phyloP scores from a whole-genome alignment of 2,113 vertebrate genomes.

The Cercopithecus mona region DNA sequence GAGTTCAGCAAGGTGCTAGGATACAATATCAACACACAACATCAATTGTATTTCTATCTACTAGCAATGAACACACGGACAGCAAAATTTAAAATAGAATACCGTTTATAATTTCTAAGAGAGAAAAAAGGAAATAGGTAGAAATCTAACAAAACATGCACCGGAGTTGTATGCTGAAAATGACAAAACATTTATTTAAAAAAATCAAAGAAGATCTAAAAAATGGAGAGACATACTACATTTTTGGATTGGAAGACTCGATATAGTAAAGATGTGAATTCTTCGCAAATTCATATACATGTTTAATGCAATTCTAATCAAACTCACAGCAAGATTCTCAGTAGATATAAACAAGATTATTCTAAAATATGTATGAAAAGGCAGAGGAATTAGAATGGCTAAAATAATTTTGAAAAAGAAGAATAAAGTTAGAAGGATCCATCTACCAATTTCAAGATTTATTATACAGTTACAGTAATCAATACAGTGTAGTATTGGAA shows the following conservation, averaged over 20 bases:
- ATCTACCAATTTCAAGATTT: not conserved
- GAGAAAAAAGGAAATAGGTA: not conserved
- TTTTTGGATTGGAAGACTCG: not conserved
- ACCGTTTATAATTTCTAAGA: not conserved
- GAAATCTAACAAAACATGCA: not conserved
- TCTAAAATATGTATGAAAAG: slow-evolving; percentile 9
- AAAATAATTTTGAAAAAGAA: slow-evolving; percentile 39
- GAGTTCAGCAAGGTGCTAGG: not conserved
- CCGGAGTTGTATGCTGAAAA: not conserved
- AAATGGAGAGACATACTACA: not conserved
- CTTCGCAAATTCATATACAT: not conserved
- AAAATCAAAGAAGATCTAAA: not conserved
- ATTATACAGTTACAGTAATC: not conserved
- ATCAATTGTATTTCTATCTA: not conserved
- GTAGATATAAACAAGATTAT: not conserved
- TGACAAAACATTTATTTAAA: not conserved
- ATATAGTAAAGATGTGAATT: not conserved
- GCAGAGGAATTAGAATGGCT: not conserved
- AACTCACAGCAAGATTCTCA: not conserved
- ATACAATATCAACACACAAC: not conserved
- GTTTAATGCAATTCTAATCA: not conserved
- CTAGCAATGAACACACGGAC: not conserved
- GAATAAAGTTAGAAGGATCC: not conserved
- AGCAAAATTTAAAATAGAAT: slow-evolving; percentile 14
- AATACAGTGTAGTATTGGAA: not conserved